Evolutionary conservation across 2,797 vertebrate genomes (phyloP).

Genomic region (Xiphorhynchus erythropygius): DNA sequence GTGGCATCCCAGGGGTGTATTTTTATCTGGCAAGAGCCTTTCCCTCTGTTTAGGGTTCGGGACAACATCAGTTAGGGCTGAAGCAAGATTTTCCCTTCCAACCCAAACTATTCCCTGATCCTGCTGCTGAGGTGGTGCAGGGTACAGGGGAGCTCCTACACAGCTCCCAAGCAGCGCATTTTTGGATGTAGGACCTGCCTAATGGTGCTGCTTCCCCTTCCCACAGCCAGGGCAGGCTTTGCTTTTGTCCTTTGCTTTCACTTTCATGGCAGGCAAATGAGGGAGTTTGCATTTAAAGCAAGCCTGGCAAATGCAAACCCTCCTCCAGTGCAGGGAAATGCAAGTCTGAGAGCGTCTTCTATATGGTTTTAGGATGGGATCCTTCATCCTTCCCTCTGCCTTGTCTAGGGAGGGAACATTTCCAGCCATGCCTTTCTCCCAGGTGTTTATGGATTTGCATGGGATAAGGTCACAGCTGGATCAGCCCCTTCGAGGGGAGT

Average conservation of each 20-base stretch:
- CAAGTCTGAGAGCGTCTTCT: background rate
- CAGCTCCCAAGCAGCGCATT: accelerated
- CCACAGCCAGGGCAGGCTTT: background rate
- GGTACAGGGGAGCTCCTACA: background rate
- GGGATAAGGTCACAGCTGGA: background rate
- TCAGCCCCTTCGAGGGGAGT: accelerated
- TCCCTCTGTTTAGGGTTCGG: background rate
- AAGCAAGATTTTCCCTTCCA: background rate
- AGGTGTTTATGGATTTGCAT: accelerated
- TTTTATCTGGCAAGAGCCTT: slow-evolving; percentile 3
- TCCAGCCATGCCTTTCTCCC: background rate
- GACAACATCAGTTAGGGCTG: background rate
- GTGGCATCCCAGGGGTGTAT: slow-evolving; percentile 30
- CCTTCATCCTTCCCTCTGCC: background rate
- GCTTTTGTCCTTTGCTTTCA: background rate
- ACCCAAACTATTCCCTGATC: background rate
- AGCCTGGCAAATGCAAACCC: background rate
- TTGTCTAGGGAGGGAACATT: background rate
- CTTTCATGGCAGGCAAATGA: background rate
- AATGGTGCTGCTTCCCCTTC: background rate
- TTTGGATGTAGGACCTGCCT: background rate
- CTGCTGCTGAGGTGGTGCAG: background rate
- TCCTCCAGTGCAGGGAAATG: background rate
- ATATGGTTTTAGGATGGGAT: background rate
- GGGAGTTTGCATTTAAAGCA: background rate